Conservation (phyloP, 2,113 vertebrate species). For the Daphoenositta chrysoptera region DNA sequence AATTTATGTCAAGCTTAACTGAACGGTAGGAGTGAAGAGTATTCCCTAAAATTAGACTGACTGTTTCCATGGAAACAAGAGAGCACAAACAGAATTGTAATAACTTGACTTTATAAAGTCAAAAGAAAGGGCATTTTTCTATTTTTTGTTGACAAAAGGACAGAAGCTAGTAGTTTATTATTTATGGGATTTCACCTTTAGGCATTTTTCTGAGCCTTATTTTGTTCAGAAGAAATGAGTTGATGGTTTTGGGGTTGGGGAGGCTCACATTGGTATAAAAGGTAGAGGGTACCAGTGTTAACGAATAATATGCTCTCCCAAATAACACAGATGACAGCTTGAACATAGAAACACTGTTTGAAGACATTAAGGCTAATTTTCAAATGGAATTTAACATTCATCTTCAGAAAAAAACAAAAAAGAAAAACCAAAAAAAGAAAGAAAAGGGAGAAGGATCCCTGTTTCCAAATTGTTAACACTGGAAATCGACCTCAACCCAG, state of each 20-base stretch:
- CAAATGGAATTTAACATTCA: background rate
- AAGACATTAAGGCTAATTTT: background rate
- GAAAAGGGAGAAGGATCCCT: background rate
- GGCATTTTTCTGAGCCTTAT: background rate
- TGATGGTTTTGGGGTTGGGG: background rate
- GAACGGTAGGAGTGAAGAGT: background rate
- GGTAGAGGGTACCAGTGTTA: background rate
- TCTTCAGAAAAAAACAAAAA: background rate
- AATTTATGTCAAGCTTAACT: background rate
- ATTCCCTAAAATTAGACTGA: constrained; percentile 36
- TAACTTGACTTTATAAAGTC: background rate
- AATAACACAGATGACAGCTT: background rate
- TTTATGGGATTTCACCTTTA: background rate
- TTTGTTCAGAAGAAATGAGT: background rate
- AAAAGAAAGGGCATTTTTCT: background rate
- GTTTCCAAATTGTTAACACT: background rate
- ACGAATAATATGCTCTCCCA: background rate
- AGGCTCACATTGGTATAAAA: background rate
- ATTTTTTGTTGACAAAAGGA: background rate
- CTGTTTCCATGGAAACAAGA: constrained; percentile 46
- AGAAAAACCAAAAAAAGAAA: too few relatives aligned
- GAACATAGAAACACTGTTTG: background rate
- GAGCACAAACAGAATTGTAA: constrained; percentile 8
- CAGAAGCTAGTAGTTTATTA: background rate
- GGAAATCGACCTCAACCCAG: background rate